Percentiles rank a stretch among this genome's conserved stretches.
phyloP scores from a whole-genome alignment of 2,888 invertebrate species.

The Pseudococcus jackbeardsleyi region DNA sequence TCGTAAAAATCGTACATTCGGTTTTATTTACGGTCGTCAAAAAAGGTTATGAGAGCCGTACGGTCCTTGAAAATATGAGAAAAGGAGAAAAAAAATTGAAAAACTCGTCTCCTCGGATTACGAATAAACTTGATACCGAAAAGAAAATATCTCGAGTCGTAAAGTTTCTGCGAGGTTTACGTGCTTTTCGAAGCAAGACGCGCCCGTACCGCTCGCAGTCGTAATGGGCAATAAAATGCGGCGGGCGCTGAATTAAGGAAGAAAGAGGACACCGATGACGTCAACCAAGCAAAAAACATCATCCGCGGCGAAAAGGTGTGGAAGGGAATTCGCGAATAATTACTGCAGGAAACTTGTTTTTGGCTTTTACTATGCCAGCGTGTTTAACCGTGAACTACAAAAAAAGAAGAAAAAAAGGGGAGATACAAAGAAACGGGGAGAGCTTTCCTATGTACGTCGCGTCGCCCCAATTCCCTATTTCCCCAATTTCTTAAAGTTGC shows the following conservation, averaged over 20 bases:
- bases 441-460: constrained; percentile 1
- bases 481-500: neutral
- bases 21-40: constrained; percentile 53
- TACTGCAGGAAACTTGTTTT: constrained; percentile 58
- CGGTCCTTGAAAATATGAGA: constrained; percentile 50
- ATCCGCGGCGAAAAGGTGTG: neutral
- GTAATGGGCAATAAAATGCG: constrained; percentile 64
- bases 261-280: constrained; percentile 64
- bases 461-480: neutral
- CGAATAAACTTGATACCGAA: constrained; percentile 62
- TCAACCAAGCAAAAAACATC: constrained; percentile 61
- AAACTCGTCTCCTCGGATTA: constrained; percentile 64
- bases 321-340: constrained; percentile 62
- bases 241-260: constrained; percentile 62
- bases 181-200: constrained; percentile 62
- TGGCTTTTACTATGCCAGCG: constrained; percentile 51
- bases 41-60: constrained; percentile 42
- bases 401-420: neutral
- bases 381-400: constrained; percentile 38
- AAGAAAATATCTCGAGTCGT: constrained; percentile 62
- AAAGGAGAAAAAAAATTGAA: constrained; percentile 61
- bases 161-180: constrained; percentile 62
- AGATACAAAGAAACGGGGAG: neutral
- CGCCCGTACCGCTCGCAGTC: constrained; percentile 55
- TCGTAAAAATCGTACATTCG: constrained; percentile 55